A percentile compares a stretch with the other conserved stretches of the same genome.
Evolutionary conservation across 2,888 invertebrate genomes (phyloP).

Genomic region (Busseola fusca): DNA sequence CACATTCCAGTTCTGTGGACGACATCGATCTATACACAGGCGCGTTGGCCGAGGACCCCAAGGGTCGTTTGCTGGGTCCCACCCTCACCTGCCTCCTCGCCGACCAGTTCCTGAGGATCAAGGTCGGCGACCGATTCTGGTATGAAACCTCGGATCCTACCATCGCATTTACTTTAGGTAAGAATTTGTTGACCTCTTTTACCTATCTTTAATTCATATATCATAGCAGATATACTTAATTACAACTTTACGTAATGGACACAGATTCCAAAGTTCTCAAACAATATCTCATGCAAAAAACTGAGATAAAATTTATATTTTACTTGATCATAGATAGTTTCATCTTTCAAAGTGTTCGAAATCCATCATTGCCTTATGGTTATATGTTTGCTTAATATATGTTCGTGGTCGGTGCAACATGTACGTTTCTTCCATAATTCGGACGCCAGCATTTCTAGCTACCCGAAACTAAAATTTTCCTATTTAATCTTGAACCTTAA

Average conservation of each 20-base stretch:
- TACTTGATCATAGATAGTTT: neutral
- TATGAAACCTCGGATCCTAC: conserved; percentile 92
- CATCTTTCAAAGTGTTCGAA: neutral
- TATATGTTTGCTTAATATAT: too few species aligned
- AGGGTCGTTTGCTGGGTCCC: conserved; percentile 94
- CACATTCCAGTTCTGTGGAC: conserved; percentile 86
- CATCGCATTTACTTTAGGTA: conserved; percentile 91
- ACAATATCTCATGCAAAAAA: neutral
- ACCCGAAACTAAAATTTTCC: too few species aligned
- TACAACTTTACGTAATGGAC: neutral
- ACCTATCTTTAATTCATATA: neutral
- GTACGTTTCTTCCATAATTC: neutral
- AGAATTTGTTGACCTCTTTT: conserved; percentile 46
- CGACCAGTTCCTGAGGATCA: conserved; percentile 95
- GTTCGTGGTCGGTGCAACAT: neutral
- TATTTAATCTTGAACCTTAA: too few species aligned
- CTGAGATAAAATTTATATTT: neutral
- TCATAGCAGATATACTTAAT: neutral
- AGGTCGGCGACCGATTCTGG: conserved; percentile 96
- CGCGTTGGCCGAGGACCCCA: conserved; percentile 94
- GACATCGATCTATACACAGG: conserved; percentile 97
- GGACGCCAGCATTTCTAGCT: too few species aligned
- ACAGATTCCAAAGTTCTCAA: too few species aligned
- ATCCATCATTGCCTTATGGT: too few species aligned
- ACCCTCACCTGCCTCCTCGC: conserved; percentile 95